These are phyloP conservation scores for Zaprionus bogoriensis DNA, from an alignment of 2,888 invertebrate species.

Conservation along the genomic window DNA sequence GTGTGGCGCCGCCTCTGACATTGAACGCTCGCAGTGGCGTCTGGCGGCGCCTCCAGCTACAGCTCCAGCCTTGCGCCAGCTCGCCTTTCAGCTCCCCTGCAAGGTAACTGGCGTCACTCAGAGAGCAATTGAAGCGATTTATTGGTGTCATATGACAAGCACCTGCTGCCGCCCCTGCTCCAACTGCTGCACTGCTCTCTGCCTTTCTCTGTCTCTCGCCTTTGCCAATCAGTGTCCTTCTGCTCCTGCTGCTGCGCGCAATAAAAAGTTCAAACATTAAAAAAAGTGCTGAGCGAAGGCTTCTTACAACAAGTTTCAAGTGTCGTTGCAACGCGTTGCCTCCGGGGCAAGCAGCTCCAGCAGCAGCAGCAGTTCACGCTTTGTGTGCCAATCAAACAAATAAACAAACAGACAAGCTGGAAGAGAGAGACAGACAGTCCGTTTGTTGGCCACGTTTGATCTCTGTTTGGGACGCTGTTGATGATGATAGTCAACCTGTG, in stretches of 20 bases:
- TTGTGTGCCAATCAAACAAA: slow-evolving; percentile 69
- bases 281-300: slow-evolving; percentile 38
- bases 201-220: neutral
- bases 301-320: slow-evolving; percentile 62
- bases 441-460: slow-evolving; percentile 38
- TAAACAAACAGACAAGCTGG: slow-evolving; percentile 34
- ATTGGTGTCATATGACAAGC: slow-evolving; percentile 78
- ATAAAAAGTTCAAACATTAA: slow-evolving; percentile 76
- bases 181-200: neutral
- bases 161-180: slow-evolving; percentile 20
- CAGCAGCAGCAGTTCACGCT: slow-evolving; percentile 40
- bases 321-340: slow-evolving; percentile 45
- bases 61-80: no score
- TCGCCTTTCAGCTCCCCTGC: neutral
- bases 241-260: slow-evolving; percentile 33
- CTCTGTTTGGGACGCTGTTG: slow-evolving; percentile 8
- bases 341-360: slow-evolving; percentile 20
- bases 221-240: slow-evolving; percentile 44
- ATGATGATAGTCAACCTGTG: slow-evolving; percentile 38
- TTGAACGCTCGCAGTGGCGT: slow-evolving; percentile 37
- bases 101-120: slow-evolving; percentile 65
- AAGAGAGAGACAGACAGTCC: slow-evolving; percentile 1
- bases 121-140: slow-evolving; percentile 78
- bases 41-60: slow-evolving; percentile 8
- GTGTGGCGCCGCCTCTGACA: slow-evolving; percentile 45